Evolutionary conservation across 2,113 vertebrate species (phyloP), one percentile per base, ranked within the genome.

Genomic region (Coptodon rendalli): DNA sequence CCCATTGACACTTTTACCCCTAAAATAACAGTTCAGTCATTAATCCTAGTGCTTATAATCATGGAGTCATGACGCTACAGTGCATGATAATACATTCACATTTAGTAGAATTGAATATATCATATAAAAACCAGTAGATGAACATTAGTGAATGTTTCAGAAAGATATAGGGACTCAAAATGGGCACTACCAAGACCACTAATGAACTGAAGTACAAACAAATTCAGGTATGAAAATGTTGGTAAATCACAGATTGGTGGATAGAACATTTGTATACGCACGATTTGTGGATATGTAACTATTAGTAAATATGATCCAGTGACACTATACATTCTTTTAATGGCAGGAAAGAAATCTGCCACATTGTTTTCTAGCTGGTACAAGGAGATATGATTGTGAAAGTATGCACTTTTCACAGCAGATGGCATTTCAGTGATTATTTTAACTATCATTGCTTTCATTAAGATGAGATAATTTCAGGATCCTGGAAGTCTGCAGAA

Each of bases 231-330:
- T 36, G 31, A 36, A n/a, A 66, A 66, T n/a, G 36, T n/a, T 66
- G 61, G 36, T 66, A 66, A 66, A 66, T 36, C 31, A 63, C 59
- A 63, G 59, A 12, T 63, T 36, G 59, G 61, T 2, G 0, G 31
- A 63, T 63, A 17, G 31, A 63, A 36, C 59, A 63, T 63, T n/a
- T 0, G 11, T 63, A 36, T 2, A 36, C 0, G 17, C 59, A 2
- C 10, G 36, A 63, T 63, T 63, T 66, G 31, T 63, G 59, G 19
- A 36, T 61, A 61, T 17, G 4, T 17, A 66, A 12, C 31, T 66
- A 66, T 66, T 66, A 66, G 61, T 66, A 66, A 36, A 66, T n/a
- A 66, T 36, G 61, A 6, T 66, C 31, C 61, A n/a, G 9, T 66
- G 61, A 66, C 17, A 66, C 31, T 36, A 36, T 36, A 0, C 61